Evolutionary conservation across 2,888 invertebrate species (phyloP).

Genomic region (Chromoteleia sp.): DNA sequence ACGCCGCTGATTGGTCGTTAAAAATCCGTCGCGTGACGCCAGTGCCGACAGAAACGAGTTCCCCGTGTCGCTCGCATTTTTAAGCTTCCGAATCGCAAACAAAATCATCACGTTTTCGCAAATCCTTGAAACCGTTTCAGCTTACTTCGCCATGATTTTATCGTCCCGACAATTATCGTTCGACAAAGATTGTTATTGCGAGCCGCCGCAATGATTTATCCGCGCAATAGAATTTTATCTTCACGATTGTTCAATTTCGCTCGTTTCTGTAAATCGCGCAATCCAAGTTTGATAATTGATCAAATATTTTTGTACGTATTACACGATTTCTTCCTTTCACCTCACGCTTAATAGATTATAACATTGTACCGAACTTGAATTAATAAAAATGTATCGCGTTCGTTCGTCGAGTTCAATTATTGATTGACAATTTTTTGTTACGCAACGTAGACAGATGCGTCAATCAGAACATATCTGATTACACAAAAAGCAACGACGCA

Average conservation of each 20-base stretch:
- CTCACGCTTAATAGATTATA: too few species aligned
- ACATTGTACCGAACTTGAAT: background rate
- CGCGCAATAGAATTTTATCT: too few species aligned
- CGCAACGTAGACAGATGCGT: constrained; percentile 5
- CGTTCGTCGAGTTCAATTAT: constrained; percentile 6
- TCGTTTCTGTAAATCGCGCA: too few species aligned
- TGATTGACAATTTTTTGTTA: constrained; percentile 18
- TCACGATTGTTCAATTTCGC: too few species aligned
- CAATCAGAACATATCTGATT: constrained; percentile 20
- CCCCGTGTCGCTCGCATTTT: constrained; percentile 18
- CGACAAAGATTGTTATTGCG: too few species aligned
- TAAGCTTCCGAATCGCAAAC: constrained; percentile 33
- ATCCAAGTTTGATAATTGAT: too few species aligned
- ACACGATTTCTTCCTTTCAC: too few species aligned
- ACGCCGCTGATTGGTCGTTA: constrained; percentile 69
- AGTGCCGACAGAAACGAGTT: constrained; percentile 47
- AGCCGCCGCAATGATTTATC: too few species aligned
- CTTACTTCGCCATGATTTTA: constrained; percentile 9
- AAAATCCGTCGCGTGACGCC: constrained; percentile 70
- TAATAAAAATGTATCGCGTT: background rate
- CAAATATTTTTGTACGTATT: too few species aligned
- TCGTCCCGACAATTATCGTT: constrained; percentile 26
- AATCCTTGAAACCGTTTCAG: constrained; percentile 8
- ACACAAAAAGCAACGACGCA: constrained; percentile 3
- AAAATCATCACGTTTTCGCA: constrained; percentile 22